Evolutionary conservation across 2,888 invertebrate species (phyloP), one percentile per base, ranked within the genome.

Genomic region (Eupithecia pulchellata): DNA sequence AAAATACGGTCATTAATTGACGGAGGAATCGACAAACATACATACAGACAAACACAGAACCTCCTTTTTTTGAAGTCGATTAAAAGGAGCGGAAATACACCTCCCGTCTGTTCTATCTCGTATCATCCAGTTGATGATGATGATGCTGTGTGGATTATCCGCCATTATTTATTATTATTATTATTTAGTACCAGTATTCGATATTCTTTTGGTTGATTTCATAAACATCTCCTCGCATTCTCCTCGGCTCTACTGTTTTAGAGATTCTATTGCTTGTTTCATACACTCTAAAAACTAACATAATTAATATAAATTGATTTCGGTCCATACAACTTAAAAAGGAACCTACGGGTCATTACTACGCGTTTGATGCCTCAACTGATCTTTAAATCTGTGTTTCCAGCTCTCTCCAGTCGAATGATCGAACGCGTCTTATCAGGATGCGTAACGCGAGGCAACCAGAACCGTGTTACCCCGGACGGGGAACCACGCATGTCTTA

Each of bases 361-460:
- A 25, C 52, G 52, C 1, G 52, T 25, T 52, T 4, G 13, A 52
- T 52, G 4, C 4, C 52, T 52, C 13, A 1, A 13, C 25, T 52
- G 52, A 52, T 25, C 4, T 60, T 32, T 47, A 42, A 47, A 62
- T 14, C 34, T 9, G 11, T 64, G 27, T 13, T 94, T 95, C 25
- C 94, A 98, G 99, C 99, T 8, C 95, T 99, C 69, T 99, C 99
- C n/a, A 97, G 98, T 58, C 96, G 98, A 64, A 98, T 99, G 93
- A 98, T 99, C 78, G 99, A 99, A 86, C 96, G 99, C 73, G 99
- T 99, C 88, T 98, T 99, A 89, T 98, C 98, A 32, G 99, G 99
- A 17, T 99, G 99, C 80, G 99, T 99, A 71, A 98, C 98, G 1
- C 96, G 98, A 81, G 97, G 97, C 74, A 96, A 95, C 85, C 95